Base-by-base conservation (phyloP, 2,888 invertebrate genomes). In the Thereva nobilitata region DNA sequence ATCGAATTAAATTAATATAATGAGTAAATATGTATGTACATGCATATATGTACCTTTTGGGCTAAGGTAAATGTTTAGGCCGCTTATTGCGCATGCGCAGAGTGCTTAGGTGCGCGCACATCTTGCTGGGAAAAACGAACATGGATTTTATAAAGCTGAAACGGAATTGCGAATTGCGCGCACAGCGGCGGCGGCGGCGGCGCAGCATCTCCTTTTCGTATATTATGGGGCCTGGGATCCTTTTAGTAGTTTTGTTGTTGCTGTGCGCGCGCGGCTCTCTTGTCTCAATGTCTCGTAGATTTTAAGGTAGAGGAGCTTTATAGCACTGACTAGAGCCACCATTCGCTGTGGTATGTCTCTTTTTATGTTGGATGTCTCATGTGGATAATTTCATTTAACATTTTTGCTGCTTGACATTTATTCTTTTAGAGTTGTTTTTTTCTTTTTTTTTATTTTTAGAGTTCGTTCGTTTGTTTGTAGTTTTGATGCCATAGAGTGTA, bases 1-100 rank as follows among this genome's bases (percentile, higher is more conserved):
- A 68, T 68, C 68, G 68, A 68, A 68, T 63, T 66, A 66, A 68
- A 68, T 68, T 68, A 68, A 68, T 68, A 65, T 68, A 68, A 68
- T 68, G 68, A 68, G 66, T 66, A 65, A 68, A 64, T 64, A 64
- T 53, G 53, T 53, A 64, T 52, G 53, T 53, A 64, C 53, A 54
- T 8, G 37, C 37, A 10, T 38, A 37, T 50, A 23, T 23, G 23
- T 23, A 23, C 23, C 23, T 23, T 23, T 23, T 23, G 23, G 23
- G 23, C 23, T 23, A 23, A 23, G 23, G 35, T 40, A 7, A 64
- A 44, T 61, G 61, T 64, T 53, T 53, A 64, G 53, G 35, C 44
- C 64, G 42, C 44, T 44, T n/a, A n/a, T 52, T 42, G 44, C 53
- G 64, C 52, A 64, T 64, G 64, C 50, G 53, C 57, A 57, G 4